Evolutionary conservation across 2,113 vertebrate species (phyloP), one percentile per base, ranked within the genome.

Genomic region (Melanerpes formicivorus): DNA sequence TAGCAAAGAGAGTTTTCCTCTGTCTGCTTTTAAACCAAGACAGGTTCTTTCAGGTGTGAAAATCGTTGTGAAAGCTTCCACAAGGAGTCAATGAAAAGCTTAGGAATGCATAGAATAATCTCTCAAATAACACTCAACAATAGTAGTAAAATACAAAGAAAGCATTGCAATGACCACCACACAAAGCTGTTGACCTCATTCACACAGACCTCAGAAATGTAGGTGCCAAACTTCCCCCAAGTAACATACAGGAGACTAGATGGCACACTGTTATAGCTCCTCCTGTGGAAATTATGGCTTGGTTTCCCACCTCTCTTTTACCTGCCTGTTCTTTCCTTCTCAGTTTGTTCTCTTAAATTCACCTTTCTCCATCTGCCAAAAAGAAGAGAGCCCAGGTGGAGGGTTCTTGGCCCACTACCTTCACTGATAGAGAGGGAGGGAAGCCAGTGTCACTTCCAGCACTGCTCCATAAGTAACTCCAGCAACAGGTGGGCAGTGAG

Each of bases 11-110:
- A 50, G 30, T 58, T 88, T 79, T 73, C 52, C 44, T 25, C 29
- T 56, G 22, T 73, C n/a, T 78, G 14, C 17, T 78, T 84, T 85
- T 80, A 63, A 80, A 95, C 82, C 26, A 90, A 91, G 91, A 85
- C 69, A 59, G 4, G 26, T 54, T 92, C 29, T 71, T 58, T 88
- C 27, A 29, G 23, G 44, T 5, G 26, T 27, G 50, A 48, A 80
- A 71, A 84, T 50, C 10, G 71, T 72, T 84, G 48, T 56, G 14
- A 80, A 93, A 90, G 72, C 25, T 84, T 84, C 30, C 69, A 16
- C 34, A 67, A 40, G 60, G 55, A 67, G 69, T 65, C 34, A 88
- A 66, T 32, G 63, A 90, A 83, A 87, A 48, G 44, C 52, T 65
- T 58, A 81, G 64, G 67, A 84, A 74, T 23, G 40, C 55, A 77